Percentiles rank a stretch among this genome's conserved stretches.
Evolutionary conservation across 2,888 invertebrate genomes (phyloP).

Genomic region (Ormyrus pomaceus): DNA sequence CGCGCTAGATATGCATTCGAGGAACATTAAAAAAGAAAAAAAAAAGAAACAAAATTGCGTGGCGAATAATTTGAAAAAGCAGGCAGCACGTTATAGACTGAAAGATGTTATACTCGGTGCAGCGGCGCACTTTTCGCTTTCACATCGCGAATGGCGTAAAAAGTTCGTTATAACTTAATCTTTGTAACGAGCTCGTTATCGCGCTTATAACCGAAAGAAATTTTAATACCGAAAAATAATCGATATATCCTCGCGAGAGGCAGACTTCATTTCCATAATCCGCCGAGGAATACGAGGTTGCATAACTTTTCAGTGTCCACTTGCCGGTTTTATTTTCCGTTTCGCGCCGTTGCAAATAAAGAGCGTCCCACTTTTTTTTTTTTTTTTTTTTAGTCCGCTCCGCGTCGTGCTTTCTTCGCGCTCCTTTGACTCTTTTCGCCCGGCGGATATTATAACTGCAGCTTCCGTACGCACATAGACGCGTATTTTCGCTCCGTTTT

Average conservation of each 20-base stretch:
- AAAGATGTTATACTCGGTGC: not conserved
- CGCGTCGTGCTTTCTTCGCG: not conserved
- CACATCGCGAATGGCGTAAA: conserved; percentile 7
- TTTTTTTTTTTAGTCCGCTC: too few relatives aligned
- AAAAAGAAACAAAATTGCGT: too few relatives aligned
- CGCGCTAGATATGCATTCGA: too few relatives aligned
- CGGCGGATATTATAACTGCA: conserved; percentile 1
- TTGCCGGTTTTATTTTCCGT: too few relatives aligned
- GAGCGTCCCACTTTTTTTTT: too few relatives aligned
- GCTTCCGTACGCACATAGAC: not conserved
- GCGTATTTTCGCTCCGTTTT: too few relatives aligned
- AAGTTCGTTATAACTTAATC: conserved; percentile 34
- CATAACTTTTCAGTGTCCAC: too few relatives aligned
- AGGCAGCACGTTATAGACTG: too few relatives aligned
- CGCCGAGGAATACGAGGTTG: not conserved
- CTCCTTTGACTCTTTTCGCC: not conserved
- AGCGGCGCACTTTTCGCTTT: not conserved
- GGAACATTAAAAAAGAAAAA: too few relatives aligned
- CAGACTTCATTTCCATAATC: conserved; percentile 2
- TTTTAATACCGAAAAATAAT: conserved; percentile 19
- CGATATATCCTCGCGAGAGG: not conserved
- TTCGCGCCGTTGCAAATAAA: too few relatives aligned
- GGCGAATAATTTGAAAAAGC: too few relatives aligned
- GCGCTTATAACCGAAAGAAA: not conserved
- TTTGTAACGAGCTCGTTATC: conserved; percentile 39